Percentiles rank a stretch among this genome's conserved stretches.
These are phyloP conservation scores for Staurois parvus DNA, from an alignment of 2,797 vertebrate genomes.

Conservation along the genomic window DNA sequence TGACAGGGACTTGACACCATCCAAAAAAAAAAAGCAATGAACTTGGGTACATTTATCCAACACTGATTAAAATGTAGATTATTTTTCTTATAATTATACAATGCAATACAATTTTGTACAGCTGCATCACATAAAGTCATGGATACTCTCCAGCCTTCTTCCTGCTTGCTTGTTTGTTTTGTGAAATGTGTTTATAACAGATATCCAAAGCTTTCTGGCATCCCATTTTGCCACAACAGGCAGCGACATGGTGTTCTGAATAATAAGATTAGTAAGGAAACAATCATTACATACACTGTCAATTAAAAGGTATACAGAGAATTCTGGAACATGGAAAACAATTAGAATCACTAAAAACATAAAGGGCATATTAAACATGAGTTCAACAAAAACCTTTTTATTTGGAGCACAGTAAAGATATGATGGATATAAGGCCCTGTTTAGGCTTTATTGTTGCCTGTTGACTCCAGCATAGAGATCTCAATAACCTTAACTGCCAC, in stretches of 20 bases:
- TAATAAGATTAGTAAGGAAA: constrained; percentile 45
- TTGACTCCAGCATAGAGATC: no score
- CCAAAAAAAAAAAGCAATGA: constrained; percentile 8
- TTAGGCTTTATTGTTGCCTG: no score
- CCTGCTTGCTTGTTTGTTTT: constrained; percentile 33
- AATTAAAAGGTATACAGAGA: constrained; percentile 23
- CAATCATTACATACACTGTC: constrained; percentile 8
- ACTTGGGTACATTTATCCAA: constrained; percentile 18
- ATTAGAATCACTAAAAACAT: not conserved
- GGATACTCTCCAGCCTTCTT: constrained; percentile 32
- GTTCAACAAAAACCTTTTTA: no score
- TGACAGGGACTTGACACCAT: not conserved
- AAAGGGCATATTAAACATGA: no score
- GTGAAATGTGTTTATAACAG: constrained; percentile 44
- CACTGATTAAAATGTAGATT: constrained; percentile 30
- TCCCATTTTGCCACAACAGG: constrained; percentile 21
- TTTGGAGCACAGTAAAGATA: no score
- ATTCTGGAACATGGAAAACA: constrained; percentile 1
- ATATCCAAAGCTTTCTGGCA: constrained; percentile 42
- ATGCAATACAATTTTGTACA: constrained; percentile 40
- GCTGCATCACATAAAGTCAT: constrained; percentile 40
- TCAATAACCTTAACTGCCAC: no score
- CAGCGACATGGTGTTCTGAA: constrained; percentile 43
- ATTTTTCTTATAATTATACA: constrained; percentile 46
- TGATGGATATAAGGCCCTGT: no score